Conservation (phyloP, 2,113 vertebrate species). For the Rattus norvegicus region DNA sequence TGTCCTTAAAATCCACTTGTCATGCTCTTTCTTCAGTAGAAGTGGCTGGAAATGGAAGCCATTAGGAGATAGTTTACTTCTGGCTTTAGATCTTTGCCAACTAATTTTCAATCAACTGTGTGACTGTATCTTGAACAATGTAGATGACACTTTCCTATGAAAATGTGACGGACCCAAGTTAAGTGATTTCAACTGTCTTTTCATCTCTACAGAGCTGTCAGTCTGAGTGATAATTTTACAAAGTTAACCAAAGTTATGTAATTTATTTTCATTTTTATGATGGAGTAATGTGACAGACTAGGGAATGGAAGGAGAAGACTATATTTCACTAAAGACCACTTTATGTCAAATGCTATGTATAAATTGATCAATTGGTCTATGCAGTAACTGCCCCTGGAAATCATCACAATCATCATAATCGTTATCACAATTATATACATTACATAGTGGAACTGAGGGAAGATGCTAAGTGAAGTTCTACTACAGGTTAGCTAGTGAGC, state of each 20-base stretch:
- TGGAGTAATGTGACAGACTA: neutral
- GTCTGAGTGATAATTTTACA: neutral
- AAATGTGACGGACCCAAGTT: neutral
- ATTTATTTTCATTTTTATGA: constrained; percentile 6
- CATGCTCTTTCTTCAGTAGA: neutral
- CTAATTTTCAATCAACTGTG: neutral
- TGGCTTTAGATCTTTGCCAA: neutral
- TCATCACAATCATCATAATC: neutral
- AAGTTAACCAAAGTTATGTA: neutral
- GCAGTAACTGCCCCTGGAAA: neutral
- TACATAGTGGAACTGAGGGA: neutral
- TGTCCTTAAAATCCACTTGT: neutral
- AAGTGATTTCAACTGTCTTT: neutral
- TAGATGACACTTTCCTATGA: neutral
- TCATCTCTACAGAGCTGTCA: neutral
- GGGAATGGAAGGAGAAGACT: neutral
- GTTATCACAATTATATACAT: neutral
- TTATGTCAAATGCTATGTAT: neutral
- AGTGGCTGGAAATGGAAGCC: neutral
- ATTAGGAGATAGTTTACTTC: neutral
- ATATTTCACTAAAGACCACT: neutral
- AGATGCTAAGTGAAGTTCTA: neutral
- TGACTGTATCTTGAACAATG: neutral
- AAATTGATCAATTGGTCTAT: neutral
- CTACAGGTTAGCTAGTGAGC: neutral